Evolutionary conservation across 2,888 invertebrate species (phyloP), one percentile per base, ranked within the genome.

Genomic region (Perdita meconis): DNA sequence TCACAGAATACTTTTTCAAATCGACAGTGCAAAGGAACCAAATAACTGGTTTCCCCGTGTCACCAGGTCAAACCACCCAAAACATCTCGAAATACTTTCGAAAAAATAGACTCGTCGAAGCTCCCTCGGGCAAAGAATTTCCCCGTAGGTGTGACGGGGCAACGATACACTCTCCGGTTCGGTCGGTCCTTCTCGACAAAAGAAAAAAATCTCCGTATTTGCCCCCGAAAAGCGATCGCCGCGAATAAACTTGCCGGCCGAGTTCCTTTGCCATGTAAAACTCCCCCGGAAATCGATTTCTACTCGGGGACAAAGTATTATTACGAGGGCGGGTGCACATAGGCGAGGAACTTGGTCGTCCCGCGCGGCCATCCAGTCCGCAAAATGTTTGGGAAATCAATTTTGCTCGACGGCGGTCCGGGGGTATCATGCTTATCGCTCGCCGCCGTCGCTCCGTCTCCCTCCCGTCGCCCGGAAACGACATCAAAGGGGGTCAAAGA

Each of bases 401-500:
- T 78, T 76, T 78, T 61, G 64, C 22, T 24, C 19, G 47, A 13
- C 34, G 34, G 12, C 5, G 30, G 8, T 4, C 42, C 12, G 8
- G 3, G 53, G 30, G 56, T 65, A 76, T 78, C 78, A 42, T 51
- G 77, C 60, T 65, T 76, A 70, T 78, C 77, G 64, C 36, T 19
- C 63, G 16, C 40, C 63, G 16, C 8, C 44, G 1, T 2, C 44
- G 44, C 16, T 2, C 47, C 10, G 10, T 10, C 0, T 19, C 22
- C 16, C 1, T 10, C 47, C 47, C 22, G 19, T 10, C 47, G 47
- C 47, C 53, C 12, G 65, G 75, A 53, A 70, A 72, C 71, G 66
- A 69, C 65, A 55, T 77, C 68, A 64, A 59, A 38, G 69, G 69
- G 69, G 69, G 79, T 80, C 76, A 59, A 76, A 69, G 82, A 69